Conservation (phyloP, 2,888 invertebrate genomes). For the Deilephila elpenor region DNA sequence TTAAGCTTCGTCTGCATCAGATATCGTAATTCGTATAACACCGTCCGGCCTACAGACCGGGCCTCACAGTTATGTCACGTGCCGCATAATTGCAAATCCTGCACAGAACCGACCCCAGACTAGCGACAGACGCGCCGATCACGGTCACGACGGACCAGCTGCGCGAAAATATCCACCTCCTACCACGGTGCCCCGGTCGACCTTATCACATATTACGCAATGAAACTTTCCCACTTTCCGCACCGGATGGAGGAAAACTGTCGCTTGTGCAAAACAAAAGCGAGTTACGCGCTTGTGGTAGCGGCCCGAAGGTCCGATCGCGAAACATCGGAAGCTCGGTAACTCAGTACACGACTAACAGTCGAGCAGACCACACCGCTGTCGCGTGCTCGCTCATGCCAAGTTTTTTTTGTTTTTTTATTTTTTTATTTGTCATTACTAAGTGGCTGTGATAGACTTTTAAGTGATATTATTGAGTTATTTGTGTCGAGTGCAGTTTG, state of each 20-base stretch:
- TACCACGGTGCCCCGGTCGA: not conserved
- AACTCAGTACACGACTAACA: constrained; percentile 17
- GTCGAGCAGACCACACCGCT: constrained; percentile 4
- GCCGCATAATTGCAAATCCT: not conserved
- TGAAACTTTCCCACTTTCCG: constrained; percentile 8
- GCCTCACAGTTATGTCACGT: not conserved
- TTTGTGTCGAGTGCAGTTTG: constrained; percentile 20
- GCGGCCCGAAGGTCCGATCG: constrained; percentile 22
- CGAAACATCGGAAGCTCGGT: constrained; percentile 10
- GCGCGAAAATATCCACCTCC: constrained; percentile 7
- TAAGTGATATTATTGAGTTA: constrained; percentile 38
- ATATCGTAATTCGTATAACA: too few relatives aligned
- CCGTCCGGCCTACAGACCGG: too few relatives aligned
- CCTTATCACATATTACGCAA: constrained; percentile 6
- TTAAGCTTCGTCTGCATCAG: too few relatives aligned
- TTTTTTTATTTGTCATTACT: constrained; percentile 23
- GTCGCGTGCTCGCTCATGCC: not conserved
- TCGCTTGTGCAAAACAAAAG: not conserved
- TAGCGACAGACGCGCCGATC: not conserved
- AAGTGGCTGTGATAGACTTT: constrained; percentile 43
- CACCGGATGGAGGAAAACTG: constrained; percentile 3
- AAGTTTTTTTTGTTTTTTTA: not conserved
- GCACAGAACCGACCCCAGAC: not conserved
- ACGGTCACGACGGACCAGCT: not conserved
- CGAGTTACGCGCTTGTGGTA: constrained; percentile 11